Evolutionary conservation across 2,888 invertebrate genomes (phyloP).

Genomic region (Clitarchus hookeri): DNA sequence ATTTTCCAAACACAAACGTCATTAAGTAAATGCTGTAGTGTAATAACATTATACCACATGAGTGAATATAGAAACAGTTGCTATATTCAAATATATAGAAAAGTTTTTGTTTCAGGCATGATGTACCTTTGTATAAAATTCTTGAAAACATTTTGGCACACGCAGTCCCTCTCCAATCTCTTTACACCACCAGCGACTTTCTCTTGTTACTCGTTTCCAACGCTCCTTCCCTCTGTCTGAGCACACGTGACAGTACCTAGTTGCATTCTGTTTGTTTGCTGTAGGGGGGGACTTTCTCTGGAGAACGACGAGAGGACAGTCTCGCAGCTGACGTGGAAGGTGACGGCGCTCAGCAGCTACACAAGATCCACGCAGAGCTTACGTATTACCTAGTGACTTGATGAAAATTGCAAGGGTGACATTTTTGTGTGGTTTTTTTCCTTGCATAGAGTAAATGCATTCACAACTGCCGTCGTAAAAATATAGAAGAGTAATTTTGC

Average conservation of each 20-base stretch:
- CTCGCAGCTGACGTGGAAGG: too few relatives aligned
- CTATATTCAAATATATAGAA: too few relatives aligned
- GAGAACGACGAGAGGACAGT: too few relatives aligned
- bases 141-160: neutral
- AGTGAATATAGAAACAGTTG: too few relatives aligned
- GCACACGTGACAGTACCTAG: too few relatives aligned
- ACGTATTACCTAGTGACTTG: neutral
- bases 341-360: neutral
- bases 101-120: neutral
- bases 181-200: neutral
- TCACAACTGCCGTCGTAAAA: neutral
- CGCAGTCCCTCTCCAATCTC: neutral
- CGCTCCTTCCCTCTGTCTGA: neutral
- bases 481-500: neutral
- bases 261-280: too few relatives aligned
- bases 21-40: too few relatives aligned
- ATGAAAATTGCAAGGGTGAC: neutral
- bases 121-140: neutral
- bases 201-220: neutral
- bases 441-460: neutral
- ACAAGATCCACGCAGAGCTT: neutral
- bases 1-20: too few relatives aligned
- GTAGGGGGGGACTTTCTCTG: too few relatives aligned
- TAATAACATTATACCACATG: too few relatives aligned
- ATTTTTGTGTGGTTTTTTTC: neutral